These are phyloP conservation scores for Lethenteron camtschaticum DNA, from an alignment of 2,113 vertebrate species.

Conservation along the genomic window DNA sequence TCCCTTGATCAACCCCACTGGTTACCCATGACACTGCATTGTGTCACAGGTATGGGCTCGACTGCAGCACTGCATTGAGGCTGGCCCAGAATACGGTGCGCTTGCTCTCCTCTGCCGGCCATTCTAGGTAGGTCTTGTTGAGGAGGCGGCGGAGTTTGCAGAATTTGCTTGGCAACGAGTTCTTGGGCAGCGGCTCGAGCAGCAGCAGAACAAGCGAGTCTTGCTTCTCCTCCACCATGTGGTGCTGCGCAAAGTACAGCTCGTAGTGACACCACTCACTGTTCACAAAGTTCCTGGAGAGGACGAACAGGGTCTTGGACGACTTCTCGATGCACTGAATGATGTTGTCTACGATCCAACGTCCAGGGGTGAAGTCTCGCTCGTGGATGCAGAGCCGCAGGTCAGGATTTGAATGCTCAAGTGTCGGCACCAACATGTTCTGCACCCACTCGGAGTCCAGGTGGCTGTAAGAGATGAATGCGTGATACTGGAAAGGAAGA, in stretches of 20 bases:
- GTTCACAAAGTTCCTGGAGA: conserved; percentile 52
- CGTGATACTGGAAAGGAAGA: conserved; percentile 16
- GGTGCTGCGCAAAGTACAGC: conserved; percentile 68
- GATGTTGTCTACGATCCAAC: conserved; percentile 66
- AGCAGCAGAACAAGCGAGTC: conserved; percentile 40
- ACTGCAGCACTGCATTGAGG: conserved; percentile 14
- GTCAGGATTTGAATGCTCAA: conserved; percentile 14
- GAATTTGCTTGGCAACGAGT: conserved; percentile 52
- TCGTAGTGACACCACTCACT: conserved; percentile 89
- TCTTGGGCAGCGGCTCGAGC: conserved; percentile 43
- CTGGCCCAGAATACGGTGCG: conserved; percentile 39
- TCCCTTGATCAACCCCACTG: too few relatives aligned
- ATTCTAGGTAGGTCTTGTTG: conserved; percentile 67
- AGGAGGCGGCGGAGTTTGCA: conserved; percentile 53
- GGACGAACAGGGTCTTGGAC: conserved; percentile 42
- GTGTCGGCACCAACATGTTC: conserved; percentile 14
- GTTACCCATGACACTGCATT: too few relatives aligned
- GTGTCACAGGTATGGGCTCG: too few relatives aligned
- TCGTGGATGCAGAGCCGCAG: conserved; percentile 50
- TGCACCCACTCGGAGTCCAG: conserved; percentile 19
- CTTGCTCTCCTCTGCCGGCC: conserved; percentile 30
- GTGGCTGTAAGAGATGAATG: conserved; percentile 27
- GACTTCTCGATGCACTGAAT: conserved; percentile 55
- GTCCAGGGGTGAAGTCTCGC: conserved; percentile 52
- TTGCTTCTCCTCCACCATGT: conserved; percentile 44